A percentile compares a stretch with the other conserved stretches of the same genome.
Conservation (phyloP, 1,140 invertebrate species). For the Homalodisca vitripennis region DNA sequence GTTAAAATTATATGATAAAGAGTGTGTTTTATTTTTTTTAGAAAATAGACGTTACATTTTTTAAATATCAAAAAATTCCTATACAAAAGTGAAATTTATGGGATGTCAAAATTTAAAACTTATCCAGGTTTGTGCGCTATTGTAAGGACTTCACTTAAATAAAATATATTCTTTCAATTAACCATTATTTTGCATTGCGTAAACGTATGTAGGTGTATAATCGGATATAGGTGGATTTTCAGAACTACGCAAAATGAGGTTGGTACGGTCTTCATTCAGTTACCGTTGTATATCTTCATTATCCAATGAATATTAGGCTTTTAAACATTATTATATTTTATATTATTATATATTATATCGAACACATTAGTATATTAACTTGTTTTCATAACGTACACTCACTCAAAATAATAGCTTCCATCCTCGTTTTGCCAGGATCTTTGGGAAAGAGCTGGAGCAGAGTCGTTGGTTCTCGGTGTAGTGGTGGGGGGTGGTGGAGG, state of each 20-base stretch:
- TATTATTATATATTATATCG: too few species aligned
- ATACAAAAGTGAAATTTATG: too few species aligned
- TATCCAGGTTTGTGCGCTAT: too few species aligned
- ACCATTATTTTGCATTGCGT: too few species aligned
- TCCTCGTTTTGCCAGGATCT: slow-evolving; percentile 27
- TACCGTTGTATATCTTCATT: not conserved
- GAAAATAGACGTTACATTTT: too few species aligned
- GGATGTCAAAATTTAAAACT: too few species aligned
- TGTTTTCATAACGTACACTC: slow-evolving; percentile 10
- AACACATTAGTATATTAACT: not conserved
- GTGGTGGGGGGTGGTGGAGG: not conserved
- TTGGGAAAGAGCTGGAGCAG: not conserved
- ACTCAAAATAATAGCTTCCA: slow-evolving; percentile 34
- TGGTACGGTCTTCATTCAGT: not conserved
- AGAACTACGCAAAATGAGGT: not conserved
- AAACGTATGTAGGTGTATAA: not conserved
- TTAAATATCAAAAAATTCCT: too few species aligned
- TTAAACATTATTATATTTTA: too few species aligned
- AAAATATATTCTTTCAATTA: too few species aligned
- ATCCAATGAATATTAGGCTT: not conserved
- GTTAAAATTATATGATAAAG: too few species aligned
- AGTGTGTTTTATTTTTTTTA: too few species aligned
- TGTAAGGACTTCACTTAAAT: too few species aligned
- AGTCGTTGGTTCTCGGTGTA: not conserved
- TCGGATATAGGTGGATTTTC: not conserved